Conservation (phyloP, 2,113 vertebrate species). For the Hystrix cristata region DNA sequence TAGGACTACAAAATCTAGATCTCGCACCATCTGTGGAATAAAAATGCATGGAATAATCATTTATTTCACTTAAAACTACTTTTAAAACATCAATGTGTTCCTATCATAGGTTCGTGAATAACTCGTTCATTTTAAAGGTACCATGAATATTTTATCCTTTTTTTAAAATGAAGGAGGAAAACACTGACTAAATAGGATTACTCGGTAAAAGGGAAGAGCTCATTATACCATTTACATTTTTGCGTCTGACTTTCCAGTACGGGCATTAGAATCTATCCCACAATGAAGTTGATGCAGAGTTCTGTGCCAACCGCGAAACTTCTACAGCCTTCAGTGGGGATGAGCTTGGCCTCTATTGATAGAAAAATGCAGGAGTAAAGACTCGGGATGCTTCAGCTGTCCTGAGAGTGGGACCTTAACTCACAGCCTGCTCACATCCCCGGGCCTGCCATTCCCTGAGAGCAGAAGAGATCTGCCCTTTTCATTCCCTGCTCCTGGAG, state of each 20-base stretch:
- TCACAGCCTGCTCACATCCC: neutral
- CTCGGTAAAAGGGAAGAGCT: neutral
- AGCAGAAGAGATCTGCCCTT: conserved; percentile 68
- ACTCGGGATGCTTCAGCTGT: neutral
- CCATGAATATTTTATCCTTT: neutral
- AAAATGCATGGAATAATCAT: neutral
- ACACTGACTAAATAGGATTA: neutral
- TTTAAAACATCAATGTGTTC: neutral
- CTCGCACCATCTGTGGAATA: neutral
- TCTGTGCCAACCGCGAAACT: neutral
- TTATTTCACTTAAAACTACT: neutral
- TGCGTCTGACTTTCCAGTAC: neutral
- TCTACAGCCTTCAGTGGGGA: conserved; percentile 10
- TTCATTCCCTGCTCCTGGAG: conserved; percentile 55
- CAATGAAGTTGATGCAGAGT: neutral
- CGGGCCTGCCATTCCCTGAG: conserved; percentile 63
- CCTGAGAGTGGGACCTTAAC: conserved; percentile 55
- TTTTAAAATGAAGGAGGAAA: neutral
- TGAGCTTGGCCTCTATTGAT: neutral
- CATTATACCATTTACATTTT: neutral
- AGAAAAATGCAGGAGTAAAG: neutral
- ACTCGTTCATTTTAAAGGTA: neutral
- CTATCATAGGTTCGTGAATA: neutral
- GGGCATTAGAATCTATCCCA: neutral
- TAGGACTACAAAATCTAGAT: neutral